phyloP scores from a whole-genome alignment of 2,113 vertebrate genomes.

The Amia ocellicauda region DNA sequence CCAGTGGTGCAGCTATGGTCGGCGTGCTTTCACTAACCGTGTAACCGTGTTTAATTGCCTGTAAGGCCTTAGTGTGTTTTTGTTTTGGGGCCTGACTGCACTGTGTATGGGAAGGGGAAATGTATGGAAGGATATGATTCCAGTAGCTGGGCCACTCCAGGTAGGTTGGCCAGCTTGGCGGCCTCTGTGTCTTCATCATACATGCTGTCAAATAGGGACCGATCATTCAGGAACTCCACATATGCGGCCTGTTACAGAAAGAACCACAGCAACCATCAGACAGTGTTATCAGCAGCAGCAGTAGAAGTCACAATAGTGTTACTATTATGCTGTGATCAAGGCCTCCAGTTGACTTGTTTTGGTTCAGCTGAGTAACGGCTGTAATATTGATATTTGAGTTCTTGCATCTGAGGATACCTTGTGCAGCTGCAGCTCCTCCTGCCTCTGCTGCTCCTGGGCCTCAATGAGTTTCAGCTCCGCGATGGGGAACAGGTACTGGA shows the following conservation, averaged over 20 bases:
- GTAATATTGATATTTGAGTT: not conserved
- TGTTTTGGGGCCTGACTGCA: not conserved
- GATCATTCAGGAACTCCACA: conserved; percentile 77
- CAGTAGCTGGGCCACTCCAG: conserved; percentile 61
- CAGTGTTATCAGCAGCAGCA: no score
- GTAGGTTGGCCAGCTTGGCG: conserved; percentile 59
- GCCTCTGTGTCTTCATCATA: conserved; percentile 70
- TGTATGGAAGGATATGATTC: conserved; percentile 79
- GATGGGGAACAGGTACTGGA: conserved; percentile 54
- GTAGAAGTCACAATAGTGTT: no score
- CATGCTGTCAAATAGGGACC: conserved; percentile 76
- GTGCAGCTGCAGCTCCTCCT: conserved; percentile 67
- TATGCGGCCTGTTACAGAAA: conserved; percentile 72
- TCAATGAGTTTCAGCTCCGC: conserved; percentile 62
- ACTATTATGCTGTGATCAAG: no score
- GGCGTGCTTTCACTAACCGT: no score
- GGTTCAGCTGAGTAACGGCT: not conserved
- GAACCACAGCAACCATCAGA: no score
- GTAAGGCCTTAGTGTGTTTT: no score
- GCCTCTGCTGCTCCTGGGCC: conserved; percentile 31
- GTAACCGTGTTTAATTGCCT: no score
- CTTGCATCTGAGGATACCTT: conserved; percentile 48
- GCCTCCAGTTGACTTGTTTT: no score
- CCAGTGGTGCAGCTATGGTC: no score
- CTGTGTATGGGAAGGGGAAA: not conserved